Evolutionary conservation across 2,888 invertebrate species (phyloP), one percentile per base, ranked within the genome.

Genomic region (Azorinus chamasolen): DNA sequence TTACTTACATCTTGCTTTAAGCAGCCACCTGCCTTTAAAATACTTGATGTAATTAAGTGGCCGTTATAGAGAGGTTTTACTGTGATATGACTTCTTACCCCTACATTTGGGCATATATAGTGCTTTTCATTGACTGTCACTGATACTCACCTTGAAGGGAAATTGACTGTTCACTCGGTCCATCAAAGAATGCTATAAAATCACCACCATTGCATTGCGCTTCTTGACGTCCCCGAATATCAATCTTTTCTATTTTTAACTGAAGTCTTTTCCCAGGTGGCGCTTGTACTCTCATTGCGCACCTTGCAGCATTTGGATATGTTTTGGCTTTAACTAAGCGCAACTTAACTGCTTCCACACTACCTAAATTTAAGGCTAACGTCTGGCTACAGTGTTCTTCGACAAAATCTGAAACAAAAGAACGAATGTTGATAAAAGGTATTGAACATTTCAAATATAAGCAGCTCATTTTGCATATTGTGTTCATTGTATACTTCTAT

Each of bases 351-450:
- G 74, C 66, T 32, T 81, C 75, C 5, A 77, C 53, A 58, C 66
- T 72, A 39, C 78, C 81, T 46, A 55, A 71, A 53, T 78, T 75
- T 2, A 81, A 57, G 3, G 78, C 69, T 43, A 81, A 69, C 45
- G 78, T 81, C 64, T 81, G 81, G 32, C 72, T 75, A 50, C 81
- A 81, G 57, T 81, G 81, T 16, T 81, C 81, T n/a, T 78, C 77
- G 14, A 81, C 53, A 46, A 55, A 75, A 51, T 81, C 81, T 80
- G 65, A 32, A 66, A 66, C 5, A 18, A 20, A 43, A 27, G 1
- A 43, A n/a, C n/a, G n/a, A n/a, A n/a, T n/a, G n/a, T n/a, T n/a
- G n/a, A n/a, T n/a, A n/a, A n/a, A n/a, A n/a, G n/a, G n/a, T n/a
- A n/a, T n/a, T n/a, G n/a, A n/a, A n/a, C n/a, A n/a, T n/a, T n/a